phyloP scores from a whole-genome alignment of 2,113 vertebrate genomes.

The Phocoena sinus region DNA sequence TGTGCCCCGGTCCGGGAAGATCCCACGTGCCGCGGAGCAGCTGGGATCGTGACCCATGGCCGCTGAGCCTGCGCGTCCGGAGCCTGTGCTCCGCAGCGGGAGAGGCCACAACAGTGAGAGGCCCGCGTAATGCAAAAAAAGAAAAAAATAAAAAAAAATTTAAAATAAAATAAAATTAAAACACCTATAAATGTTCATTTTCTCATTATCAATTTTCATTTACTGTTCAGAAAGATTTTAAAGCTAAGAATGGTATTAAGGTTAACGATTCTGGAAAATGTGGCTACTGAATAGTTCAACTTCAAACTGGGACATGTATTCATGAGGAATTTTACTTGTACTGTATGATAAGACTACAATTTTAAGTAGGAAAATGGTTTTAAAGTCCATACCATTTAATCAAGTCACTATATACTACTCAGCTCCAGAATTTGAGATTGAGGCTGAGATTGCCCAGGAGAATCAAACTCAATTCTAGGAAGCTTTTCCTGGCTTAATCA shows the following conservation, averaged over 20 bases:
- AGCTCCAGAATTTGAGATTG: not conserved
- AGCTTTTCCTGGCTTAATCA: not conserved
- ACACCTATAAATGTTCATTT: not conserved
- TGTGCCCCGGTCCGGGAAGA: too few species aligned
- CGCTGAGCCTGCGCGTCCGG: too few species aligned
- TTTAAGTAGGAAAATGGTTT: not conserved
- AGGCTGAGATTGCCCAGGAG: not conserved
- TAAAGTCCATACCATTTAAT: not conserved
- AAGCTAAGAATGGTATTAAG: constrained; percentile 1
- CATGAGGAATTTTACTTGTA: not conserved
- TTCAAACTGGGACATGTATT: not conserved
- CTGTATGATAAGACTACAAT: not conserved
- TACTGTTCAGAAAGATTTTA: constrained; percentile 24
- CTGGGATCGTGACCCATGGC: too few species aligned
- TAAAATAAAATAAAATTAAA: not conserved
- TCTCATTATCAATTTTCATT: not conserved
- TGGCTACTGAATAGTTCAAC: not conserved
- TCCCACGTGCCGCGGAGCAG: too few species aligned
- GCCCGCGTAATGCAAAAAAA: too few species aligned
- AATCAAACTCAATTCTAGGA: not conserved
- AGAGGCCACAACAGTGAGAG: too few species aligned
- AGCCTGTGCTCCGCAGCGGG: too few species aligned
- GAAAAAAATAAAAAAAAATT: too few species aligned
- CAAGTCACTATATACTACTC: not conserved
- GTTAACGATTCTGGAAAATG: not conserved